A percentile compares a stretch with the other conserved stretches of the same genome.
Evolutionary conservation across 2,888 invertebrate species (phyloP).

Genomic region (Anodontia alba): DNA sequence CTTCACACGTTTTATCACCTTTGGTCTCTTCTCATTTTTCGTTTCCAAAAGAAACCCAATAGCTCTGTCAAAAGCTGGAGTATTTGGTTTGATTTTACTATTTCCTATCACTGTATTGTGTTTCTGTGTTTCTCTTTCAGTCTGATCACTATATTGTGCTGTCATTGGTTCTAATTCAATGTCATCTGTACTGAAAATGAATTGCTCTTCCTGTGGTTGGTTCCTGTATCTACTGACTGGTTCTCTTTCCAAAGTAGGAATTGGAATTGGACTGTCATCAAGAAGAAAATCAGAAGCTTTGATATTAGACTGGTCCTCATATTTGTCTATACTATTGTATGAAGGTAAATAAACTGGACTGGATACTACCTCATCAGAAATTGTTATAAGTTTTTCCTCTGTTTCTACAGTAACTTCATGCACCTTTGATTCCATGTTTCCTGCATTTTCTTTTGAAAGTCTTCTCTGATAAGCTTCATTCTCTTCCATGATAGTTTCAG

Average conservation of each 20-base stretch:
- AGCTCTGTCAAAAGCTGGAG: conserved; percentile 47
- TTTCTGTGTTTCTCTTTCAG: neutral
- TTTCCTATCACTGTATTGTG: conserved; percentile 2
- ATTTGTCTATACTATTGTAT: conserved; percentile 13
- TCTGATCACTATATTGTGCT: neutral
- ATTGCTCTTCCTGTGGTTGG: neutral
- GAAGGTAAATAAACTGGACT: neutral
- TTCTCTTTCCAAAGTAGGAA: neutral
- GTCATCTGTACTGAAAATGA: conserved; percentile 1
- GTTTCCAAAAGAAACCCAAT: conserved; percentile 56
- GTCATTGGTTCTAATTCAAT: neutral
- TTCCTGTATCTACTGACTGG: neutral
- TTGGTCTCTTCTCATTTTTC: conserved; percentile 31
- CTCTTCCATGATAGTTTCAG: conserved; percentile 77
- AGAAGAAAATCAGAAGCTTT: neutral
- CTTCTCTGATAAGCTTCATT: conserved; percentile 61
- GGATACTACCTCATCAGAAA: neutral
- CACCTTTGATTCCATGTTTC: neutral
- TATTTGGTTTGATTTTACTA: conserved; percentile 50
- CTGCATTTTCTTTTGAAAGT: neutral
- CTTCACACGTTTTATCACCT: conserved; percentile 51
- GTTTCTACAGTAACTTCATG: conserved; percentile 3
- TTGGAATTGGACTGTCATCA: neutral
- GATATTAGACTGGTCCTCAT: neutral
- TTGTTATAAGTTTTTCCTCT: neutral